A percentile compares a stretch with the other conserved stretches of the same genome.
These are phyloP conservation scores for Apis florea DNA, from an alignment of 1,140 invertebrate genomes.

Conservation along the genomic window DNA sequence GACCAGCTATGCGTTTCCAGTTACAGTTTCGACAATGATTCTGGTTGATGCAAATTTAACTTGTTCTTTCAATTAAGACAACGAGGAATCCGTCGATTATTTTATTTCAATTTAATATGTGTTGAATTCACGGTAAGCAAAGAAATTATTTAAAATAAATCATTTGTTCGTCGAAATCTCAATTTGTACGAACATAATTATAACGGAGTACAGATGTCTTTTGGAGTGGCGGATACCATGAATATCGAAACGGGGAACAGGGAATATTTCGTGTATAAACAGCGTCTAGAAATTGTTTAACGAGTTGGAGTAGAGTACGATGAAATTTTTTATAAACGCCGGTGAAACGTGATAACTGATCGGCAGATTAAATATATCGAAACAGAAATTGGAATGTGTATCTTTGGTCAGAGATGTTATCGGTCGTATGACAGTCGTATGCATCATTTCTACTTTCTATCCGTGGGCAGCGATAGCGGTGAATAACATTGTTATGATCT, in stretches of 20 bases:
- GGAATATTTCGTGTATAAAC: no score
- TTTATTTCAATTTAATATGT: no score
- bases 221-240: no score
- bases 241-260: no score
- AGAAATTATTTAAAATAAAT: no score
- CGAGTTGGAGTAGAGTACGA: background rate
- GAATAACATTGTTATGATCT: background rate
- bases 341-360: background rate
- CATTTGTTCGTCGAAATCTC: no score
- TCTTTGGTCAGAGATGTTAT: background rate
- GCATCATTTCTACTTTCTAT: background rate
- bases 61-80: background rate
- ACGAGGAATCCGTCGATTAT: no score
- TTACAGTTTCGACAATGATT: background rate
- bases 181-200: no score
- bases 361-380: background rate
- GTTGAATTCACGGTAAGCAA: no score
- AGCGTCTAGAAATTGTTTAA: background rate
- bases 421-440: background rate
- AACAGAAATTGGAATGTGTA: background rate
- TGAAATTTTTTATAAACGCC: background rate
- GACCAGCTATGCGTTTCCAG: background rate
- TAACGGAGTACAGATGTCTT: no score
- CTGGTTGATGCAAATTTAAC: background rate
- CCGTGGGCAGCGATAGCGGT: background rate